Conservation (phyloP, 2,113 vertebrate genomes). For the Rafetus swinhoei region DNA sequence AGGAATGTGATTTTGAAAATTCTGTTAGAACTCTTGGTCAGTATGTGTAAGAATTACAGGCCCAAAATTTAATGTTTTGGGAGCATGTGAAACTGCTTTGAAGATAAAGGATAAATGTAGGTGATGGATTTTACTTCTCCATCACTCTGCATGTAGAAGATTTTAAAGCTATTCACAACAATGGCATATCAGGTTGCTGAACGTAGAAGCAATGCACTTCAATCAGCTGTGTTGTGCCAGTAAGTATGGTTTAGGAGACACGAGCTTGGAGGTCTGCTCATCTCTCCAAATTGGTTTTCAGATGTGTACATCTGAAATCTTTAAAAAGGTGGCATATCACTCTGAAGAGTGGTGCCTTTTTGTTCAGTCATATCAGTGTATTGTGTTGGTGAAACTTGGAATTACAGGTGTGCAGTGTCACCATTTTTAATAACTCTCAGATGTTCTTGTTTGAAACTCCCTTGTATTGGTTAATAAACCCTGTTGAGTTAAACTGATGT, state of each 20-base stretch:
- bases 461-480: constrained; percentile 47
- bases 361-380: constrained; percentile 75
- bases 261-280: constrained; percentile 68
- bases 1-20: constrained; percentile 70
- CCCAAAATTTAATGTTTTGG: constrained; percentile 57
- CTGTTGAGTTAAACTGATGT: not conserved
- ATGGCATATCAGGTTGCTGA: constrained; percentile 64
- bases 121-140: constrained; percentile 62
- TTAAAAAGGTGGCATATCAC: constrained; percentile 58
- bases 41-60: constrained; percentile 69
- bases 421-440: constrained; percentile 59
- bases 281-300: constrained; percentile 74
- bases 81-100: constrained; percentile 73
- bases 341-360: constrained; percentile 57
- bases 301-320: constrained; percentile 60
- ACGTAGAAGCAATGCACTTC: constrained; percentile 74
- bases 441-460: constrained; percentile 79
- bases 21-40: constrained; percentile 62
- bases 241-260: constrained; percentile 71
- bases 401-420: constrained; percentile 84
- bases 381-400: constrained; percentile 76
- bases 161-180: constrained; percentile 61
- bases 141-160: constrained; percentile 62
- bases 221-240: constrained; percentile 66
- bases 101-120: constrained; percentile 63